Conservation (phyloP, 2,113 vertebrate species). For the Pseudorhombus dupliciocellatus region DNA sequence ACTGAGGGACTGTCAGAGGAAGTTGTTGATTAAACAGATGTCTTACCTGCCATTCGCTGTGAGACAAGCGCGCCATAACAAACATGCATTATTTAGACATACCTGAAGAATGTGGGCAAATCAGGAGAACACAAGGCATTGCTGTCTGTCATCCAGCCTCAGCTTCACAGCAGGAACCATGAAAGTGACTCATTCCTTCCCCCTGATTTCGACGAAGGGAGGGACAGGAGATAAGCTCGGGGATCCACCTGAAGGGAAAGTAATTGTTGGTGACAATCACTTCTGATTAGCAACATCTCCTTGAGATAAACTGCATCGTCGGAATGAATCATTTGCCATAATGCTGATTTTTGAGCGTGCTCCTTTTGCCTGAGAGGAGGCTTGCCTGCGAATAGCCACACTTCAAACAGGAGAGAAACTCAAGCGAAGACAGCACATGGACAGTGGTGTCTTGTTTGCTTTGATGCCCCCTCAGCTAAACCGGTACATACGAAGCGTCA, state of each 20-base stretch:
- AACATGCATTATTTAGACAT: conserved; percentile 73
- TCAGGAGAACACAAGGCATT: conserved; percentile 52
- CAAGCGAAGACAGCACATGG: conserved; percentile 2
- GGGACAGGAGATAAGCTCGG: conserved; percentile 6
- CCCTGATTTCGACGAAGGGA: conserved; percentile 25
- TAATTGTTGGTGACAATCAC: conserved; percentile 80
- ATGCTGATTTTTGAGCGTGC: background rate
- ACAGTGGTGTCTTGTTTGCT: conserved; percentile 39
- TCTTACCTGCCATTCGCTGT: conserved; percentile 43
- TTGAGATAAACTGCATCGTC: conserved; percentile 63
- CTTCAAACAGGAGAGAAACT: conserved; percentile 41
- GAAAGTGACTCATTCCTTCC: conserved; percentile 12
- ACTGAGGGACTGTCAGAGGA: conserved; percentile 72
- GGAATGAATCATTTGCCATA: conserved; percentile 20
- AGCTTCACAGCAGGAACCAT: conserved; percentile 37
- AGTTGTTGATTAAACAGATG: conserved; percentile 80
- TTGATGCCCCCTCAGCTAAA: conserved; percentile 51
- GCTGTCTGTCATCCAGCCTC: conserved; percentile 33
- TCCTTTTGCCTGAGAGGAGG: conserved; percentile 11
- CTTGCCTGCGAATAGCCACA: conserved; percentile 27
- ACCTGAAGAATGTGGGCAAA: conserved; percentile 57
- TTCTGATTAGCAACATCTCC: conserved; percentile 75
- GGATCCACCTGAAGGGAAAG: conserved; percentile 47
- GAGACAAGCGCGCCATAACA: conserved; percentile 63
- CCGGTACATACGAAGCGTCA: conserved; percentile 3